Evolutionary conservation across 2,113 vertebrate species (phyloP).

Genomic region (Albula glossodonta): DNA sequence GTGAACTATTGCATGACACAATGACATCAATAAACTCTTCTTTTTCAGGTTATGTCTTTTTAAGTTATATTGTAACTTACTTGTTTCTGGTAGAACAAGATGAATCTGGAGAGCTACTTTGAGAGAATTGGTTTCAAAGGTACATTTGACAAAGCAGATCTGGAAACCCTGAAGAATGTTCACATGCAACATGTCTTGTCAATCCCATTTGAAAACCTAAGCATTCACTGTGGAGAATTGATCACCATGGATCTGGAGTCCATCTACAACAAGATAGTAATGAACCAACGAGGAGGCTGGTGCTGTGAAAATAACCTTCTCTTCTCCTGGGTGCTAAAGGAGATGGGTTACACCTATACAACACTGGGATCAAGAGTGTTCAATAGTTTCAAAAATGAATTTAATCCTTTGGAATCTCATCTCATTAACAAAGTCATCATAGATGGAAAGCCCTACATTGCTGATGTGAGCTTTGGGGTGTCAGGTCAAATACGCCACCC

Average conservation of each 20-base stretch:
- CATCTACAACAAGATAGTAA: slow-evolving; percentile 75
- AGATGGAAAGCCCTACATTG: slow-evolving; percentile 65
- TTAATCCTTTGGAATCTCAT: slow-evolving; percentile 41
- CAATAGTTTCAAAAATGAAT: neutral
- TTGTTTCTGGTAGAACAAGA: neutral
- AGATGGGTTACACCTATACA: slow-evolving; percentile 69
- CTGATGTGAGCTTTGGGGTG: slow-evolving; percentile 78
- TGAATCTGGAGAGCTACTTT: slow-evolving; percentile 83
- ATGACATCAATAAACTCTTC: too few species aligned
- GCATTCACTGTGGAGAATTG: slow-evolving; percentile 76
- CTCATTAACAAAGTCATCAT: slow-evolving; percentile 69
- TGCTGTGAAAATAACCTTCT: slow-evolving; percentile 82
- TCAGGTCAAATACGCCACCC: slow-evolving; percentile 78
- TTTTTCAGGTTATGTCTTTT: too few species aligned
- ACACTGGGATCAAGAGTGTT: slow-evolving; percentile 67
- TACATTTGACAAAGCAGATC: slow-evolving; percentile 57
- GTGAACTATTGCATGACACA: too few species aligned
- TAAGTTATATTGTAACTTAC: too few species aligned
- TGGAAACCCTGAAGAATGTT: slow-evolving; percentile 69
- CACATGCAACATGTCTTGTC: slow-evolving; percentile 72
- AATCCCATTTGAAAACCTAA: slow-evolving; percentile 82
- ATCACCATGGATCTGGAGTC: slow-evolving; percentile 65
- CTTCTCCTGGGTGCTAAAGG: slow-evolving; percentile 78
- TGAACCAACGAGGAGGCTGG: slow-evolving; percentile 75
- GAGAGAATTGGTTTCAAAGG: slow-evolving; percentile 76